Conservation (phyloP, 2,797 vertebrate species). For the Pangasius sanitwongsei region DNA sequence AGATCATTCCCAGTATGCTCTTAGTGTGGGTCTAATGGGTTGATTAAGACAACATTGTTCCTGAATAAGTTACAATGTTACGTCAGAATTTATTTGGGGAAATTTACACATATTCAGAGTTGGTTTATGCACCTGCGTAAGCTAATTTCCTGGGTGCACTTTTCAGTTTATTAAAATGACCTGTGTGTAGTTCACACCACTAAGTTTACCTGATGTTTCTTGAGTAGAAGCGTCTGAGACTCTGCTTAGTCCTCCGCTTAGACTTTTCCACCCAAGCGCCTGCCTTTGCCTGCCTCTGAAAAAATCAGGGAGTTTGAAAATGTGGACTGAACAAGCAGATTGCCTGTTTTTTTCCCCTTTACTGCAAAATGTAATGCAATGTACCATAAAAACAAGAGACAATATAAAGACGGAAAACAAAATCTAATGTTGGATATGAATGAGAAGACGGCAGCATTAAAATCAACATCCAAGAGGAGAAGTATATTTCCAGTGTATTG, state of each 20-base stretch:
- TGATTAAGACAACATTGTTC: not conserved
- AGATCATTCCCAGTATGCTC: conserved; percentile 38
- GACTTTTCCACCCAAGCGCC: not conserved
- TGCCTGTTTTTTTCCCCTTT: not conserved
- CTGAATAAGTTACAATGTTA: not conserved
- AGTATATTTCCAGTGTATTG: not conserved
- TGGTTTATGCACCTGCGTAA: not conserved
- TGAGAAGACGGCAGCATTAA: not conserved
- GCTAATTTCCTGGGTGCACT: not conserved
- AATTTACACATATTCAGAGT: not conserved
- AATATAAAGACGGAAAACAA: not conserved
- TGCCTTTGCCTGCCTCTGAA: not conserved
- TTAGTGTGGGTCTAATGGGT: not conserved
- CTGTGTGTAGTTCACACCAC: not conserved
- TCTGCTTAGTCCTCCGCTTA: too few relatives aligned
- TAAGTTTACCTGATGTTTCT: not conserved
- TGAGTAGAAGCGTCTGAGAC: too few relatives aligned
- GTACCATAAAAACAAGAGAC: not conserved
- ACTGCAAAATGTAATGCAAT: not conserved
- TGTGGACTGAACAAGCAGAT: not conserved
- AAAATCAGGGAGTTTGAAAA: not conserved
- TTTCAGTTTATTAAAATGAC: not conserved
- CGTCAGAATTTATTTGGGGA: not conserved
- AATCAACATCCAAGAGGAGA: not conserved
- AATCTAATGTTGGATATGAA: not conserved